phyloP scores from a whole-genome alignment of 2,888 invertebrate genomes.

The Diploptera punctata region DNA sequence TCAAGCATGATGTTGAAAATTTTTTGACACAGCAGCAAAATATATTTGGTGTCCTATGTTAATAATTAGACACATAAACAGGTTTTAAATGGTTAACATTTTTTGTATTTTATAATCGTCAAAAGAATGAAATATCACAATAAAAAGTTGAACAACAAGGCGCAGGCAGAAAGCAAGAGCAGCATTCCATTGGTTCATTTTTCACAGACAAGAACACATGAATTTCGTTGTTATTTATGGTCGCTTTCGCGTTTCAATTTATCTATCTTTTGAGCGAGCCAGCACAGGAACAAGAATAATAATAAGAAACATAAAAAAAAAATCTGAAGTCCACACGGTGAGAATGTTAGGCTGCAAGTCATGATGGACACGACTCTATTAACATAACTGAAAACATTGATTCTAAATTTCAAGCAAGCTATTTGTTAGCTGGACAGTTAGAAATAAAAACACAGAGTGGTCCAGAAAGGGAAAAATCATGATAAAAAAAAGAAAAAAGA shows the following conservation, averaged over 20 bases:
- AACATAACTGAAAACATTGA: not conserved
- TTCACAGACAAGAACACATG: slow-evolving; percentile 36
- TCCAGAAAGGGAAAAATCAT: too few species aligned
- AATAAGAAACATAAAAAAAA: slow-evolving; percentile 20
- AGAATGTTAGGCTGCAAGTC: slow-evolving; percentile 28
- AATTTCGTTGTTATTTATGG: slow-evolving; percentile 38
- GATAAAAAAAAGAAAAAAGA: too few species aligned
- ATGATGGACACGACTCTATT: slow-evolving; percentile 21
- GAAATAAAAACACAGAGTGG: too few species aligned
- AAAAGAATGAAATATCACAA: slow-evolving; percentile 30
- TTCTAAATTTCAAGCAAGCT: too few species aligned
- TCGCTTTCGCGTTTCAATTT: slow-evolving; percentile 38
- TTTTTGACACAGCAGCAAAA: too few species aligned
- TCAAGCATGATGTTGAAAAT: too few species aligned
- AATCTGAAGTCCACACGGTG: slow-evolving; percentile 3
- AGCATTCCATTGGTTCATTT: slow-evolving; percentile 37
- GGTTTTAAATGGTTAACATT: slow-evolving; percentile 18
- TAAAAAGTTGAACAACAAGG: slow-evolving; percentile 10
- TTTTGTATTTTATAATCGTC: slow-evolving; percentile 17
- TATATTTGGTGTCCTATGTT: not conserved
- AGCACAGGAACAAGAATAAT: slow-evolving; percentile 11
- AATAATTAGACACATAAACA: not conserved
- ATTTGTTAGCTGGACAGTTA: too few species aligned
- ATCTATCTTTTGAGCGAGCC: slow-evolving; percentile 29
- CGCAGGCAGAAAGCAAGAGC: not conserved